Base-by-base conservation (phyloP, 2,797 vertebrate species). In the Paramormyrops hopkinsi region DNA sequence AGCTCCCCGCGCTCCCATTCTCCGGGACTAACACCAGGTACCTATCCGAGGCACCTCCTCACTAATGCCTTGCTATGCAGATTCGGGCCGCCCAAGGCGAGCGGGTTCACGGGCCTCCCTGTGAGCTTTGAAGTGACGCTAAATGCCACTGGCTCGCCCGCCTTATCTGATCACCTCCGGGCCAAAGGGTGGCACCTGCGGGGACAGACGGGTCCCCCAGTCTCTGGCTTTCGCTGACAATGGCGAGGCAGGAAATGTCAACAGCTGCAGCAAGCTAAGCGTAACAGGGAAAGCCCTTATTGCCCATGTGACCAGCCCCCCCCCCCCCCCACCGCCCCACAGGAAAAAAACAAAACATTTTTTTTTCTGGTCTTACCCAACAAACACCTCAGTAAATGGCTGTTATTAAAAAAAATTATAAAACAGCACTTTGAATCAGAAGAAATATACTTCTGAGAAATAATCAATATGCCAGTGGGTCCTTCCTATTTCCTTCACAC, bases 201-300 rank as follows among this genome's bases (percentile, higher is more conserved):
- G 48, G 87, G 56, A 25, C 51, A 44, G 65, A 37, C 22, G 73
- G 11, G 50, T 19, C 48, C 84, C 12, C 53, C 8, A 2, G 86
- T 79, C 89, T 1, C 87, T 87, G 29, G 50, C 17, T 48, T 62
- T 90, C 41, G 46, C 19, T 87, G 6, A 56, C 14, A 33, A 76
- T 48, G 8, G 19, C 2, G 65, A 56, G 91, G 91, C 90, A 87
- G 14, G 59, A 65, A 59, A 44, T 73, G 46, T 73, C 44, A 85
- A 65, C 12, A 29, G 44, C n/a, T 44, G n/a, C 53, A 62, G 22
- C 91, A 93, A 90, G 79, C 91, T 88, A 89, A 92, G 92, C 93
- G 92, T 93, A 91, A 93, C 92, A 93, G 50, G 91, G 14, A 37
- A 89, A 12, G 88, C 89, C 65, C 3, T 89, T 89, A 90, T 19